A percentile compares a stretch with the other conserved stretches of the same genome.
These are phyloP conservation scores for Hydriomena furcata DNA, from an alignment of 2,888 invertebrate genomes.

Conservation along the genomic window DNA sequence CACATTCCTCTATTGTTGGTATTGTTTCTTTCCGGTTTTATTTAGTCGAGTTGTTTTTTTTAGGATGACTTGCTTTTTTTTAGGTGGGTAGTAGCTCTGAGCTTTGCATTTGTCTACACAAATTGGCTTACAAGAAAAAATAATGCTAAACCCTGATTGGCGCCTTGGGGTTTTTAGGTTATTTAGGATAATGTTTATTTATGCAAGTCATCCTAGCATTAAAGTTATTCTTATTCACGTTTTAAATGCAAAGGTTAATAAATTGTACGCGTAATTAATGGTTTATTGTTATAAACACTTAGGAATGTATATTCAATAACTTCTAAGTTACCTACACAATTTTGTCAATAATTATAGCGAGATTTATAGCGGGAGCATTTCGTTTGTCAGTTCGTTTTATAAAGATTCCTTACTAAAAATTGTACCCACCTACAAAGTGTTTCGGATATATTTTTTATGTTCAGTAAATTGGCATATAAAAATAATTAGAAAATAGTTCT, in stretches of 20 bases:
- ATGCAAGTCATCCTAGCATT: too few species aligned
- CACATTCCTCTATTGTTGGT: constrained; percentile 10
- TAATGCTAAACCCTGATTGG: not conserved
- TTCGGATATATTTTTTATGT: constrained; percentile 11
- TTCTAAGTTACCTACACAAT: not conserved
- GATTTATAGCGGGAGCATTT: constrained; percentile 5
- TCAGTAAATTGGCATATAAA: constrained; percentile 16
- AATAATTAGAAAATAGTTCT: constrained; percentile 11
- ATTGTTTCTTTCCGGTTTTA: constrained; percentile 10
- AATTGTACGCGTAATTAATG: constrained; percentile 25
- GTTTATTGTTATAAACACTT: constrained; percentile 16
- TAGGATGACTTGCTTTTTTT: not conserved
- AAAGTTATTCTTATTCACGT: too few species aligned
- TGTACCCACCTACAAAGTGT: constrained; percentile 9
- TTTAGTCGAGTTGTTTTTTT: constrained; percentile 3
- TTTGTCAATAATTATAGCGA: constrained; percentile 1
- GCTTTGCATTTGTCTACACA: not conserved
- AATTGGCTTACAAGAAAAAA: not conserved
- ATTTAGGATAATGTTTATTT: constrained; percentile 9
- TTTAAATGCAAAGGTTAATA: constrained; percentile 16
- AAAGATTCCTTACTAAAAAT: constrained; percentile 7
- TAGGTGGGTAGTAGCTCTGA: not conserved
- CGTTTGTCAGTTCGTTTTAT: constrained; percentile 4
- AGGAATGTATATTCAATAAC: constrained; percentile 4
- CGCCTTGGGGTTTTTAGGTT: not conserved